Evolutionary conservation across 2,888 invertebrate species (phyloP).

Genomic region (Myathropa florea): DNA sequence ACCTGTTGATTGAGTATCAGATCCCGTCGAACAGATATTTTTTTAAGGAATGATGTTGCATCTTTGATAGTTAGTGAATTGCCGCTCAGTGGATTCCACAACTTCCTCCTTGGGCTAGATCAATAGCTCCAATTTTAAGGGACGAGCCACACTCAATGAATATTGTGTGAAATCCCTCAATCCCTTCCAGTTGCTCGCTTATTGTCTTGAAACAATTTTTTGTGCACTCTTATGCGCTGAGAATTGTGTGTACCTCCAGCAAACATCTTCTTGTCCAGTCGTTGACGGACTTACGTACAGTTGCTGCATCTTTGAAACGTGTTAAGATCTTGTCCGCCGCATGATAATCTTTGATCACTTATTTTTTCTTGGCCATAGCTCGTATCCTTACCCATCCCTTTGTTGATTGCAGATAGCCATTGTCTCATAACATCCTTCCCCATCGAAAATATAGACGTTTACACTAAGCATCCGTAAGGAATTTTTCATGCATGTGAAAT

Average conservation of each 20-base stretch:
- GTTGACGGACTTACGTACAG: not conserved
- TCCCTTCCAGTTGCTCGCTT: no score
- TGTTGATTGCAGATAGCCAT: not conserved
- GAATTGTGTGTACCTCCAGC: not conserved
- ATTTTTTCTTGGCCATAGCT: not conserved
- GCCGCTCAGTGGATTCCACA: no score
- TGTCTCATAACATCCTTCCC: not conserved
- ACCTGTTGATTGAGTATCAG: no score
- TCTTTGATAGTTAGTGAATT: no score
- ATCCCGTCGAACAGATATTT: no score
- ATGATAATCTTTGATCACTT: slow-evolving; percentile 34
- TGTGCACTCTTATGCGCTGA: no score
- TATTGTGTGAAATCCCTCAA: no score
- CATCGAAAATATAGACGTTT: slow-evolving; percentile 17
- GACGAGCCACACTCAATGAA: no score
- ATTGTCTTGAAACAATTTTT: no score
- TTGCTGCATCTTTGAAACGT: slow-evolving; percentile 20
- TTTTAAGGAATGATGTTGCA: no score
- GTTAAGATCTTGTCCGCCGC: slow-evolving; percentile 25
- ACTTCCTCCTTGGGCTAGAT: no score
- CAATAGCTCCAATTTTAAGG: no score
- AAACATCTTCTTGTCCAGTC: slow-evolving; percentile 3
- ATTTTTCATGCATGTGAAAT: slow-evolving; percentile 52
- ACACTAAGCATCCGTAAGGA: slow-evolving; percentile 43
- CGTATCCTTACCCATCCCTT: not conserved